Base-by-base conservation (phyloP, 2,113 vertebrate genomes). In the Melospiza melodia region DNA sequence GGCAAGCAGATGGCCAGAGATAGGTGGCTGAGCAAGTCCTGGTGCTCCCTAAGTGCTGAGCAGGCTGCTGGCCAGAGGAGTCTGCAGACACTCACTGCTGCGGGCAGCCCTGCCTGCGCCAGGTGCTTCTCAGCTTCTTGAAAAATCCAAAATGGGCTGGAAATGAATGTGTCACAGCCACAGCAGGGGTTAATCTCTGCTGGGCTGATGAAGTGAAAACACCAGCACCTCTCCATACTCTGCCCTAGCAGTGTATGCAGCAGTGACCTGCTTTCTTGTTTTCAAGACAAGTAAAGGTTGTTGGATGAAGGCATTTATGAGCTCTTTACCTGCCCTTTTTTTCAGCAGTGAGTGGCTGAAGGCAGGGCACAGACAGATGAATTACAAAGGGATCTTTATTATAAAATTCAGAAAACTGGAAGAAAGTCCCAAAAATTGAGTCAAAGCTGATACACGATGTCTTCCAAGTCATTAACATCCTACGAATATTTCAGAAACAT, bases 381-480 rank as follows among this genome's bases (percentile, higher is more conserved):
- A 89, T 63, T 68, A 49, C 2, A 6, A 76, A 86, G n/a, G 39
- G 20, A 54, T 46, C 48, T 81, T 88, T 41, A 49, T 54, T 11
- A 54, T 7, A 74, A 75, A 92, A 74, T 27, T 62, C 48, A 68
- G 82, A 77, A 83, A 75, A 39, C n/a, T 63, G 28, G 27, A 31
- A 65, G 28, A 65, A 49, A 72, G 16, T 46, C 33, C 73, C 62
- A 43, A 24, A 83, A 48, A 73, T 27, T 28, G 63, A 90, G 65
- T 37, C 23, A 12, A 59, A 81, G 82, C 79, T 71, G 65, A 87
- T 69, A 22, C 7, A 57, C 0, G 1, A 52, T 37, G 33, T 54
- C 80, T 88, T 92, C 72, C 83, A 74, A 87, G 66, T 89, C 62
- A 89, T 76, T 81, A 92, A 48, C 80, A 75, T 72, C 77, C 92